Conservation (phyloP, 1,140 invertebrate genomes). For the Halotydeus destructor region DNA sequence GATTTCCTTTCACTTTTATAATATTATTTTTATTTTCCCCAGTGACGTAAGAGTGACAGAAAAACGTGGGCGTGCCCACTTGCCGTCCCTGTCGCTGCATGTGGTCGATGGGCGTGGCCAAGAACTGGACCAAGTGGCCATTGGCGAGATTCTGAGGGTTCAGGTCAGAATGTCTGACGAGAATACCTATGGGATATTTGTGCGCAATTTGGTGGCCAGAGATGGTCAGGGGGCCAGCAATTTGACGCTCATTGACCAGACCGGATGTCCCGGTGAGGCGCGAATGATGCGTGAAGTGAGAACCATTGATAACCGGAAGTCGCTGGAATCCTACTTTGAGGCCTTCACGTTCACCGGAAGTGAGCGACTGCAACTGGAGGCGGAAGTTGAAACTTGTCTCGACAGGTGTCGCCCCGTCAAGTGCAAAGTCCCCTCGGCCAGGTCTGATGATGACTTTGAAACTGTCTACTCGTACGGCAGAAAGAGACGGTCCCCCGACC, state of each 20-base stretch:
- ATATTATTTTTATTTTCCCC: too few species aligned
- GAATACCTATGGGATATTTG: conserved; percentile 16
- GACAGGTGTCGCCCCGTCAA: conserved; percentile 19
- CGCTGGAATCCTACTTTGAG: conserved; percentile 19
- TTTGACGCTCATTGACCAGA: conserved; percentile 15
- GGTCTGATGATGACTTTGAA: conserved; percentile 16
- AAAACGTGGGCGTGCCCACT: conserved; percentile 13
- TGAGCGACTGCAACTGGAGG: conserved; percentile 16
- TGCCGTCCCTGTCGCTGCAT: conserved; percentile 18
- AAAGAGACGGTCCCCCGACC: conserved; percentile 9
- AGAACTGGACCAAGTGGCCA: conserved; percentile 16
- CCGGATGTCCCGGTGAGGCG: conserved; percentile 18
- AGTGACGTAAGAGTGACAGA: too few species aligned
- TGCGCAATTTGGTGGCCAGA: conserved; percentile 15
- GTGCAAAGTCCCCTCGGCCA: conserved; percentile 15
- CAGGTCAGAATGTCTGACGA: conserved; percentile 19
- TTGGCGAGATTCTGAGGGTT: conserved; percentile 18
- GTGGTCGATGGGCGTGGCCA: conserved; percentile 17
- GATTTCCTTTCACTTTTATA: too few species aligned
- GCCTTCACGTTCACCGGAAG: conserved; percentile 20
- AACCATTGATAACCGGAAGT: conserved; percentile 15
- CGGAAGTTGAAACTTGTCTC: conserved; percentile 19
- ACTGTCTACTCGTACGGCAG: conserved; percentile 17
- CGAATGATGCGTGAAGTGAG: conserved; percentile 20
- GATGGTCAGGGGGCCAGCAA: conserved; percentile 8